phyloP scores from a whole-genome alignment of 2,797 vertebrate species.

The Melopsittacus undulatus region DNA sequence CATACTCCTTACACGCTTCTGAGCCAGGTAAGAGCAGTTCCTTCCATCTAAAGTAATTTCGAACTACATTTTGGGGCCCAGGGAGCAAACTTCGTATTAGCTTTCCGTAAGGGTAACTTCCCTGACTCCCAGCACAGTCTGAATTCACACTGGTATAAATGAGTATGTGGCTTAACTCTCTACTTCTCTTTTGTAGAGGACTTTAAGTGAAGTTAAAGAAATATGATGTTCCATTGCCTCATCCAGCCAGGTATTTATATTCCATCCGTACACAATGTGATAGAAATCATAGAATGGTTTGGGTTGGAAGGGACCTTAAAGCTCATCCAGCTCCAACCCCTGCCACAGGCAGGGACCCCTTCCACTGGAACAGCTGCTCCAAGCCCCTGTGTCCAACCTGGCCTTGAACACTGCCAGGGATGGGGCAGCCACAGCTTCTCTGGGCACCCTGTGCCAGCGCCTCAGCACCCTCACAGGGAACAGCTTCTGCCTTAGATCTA shows the following conservation, averaged over 20 bases:
- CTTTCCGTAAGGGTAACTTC: background rate
- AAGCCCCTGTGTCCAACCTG: background rate
- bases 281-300: background rate
- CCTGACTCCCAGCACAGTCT: background rate
- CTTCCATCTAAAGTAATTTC: fast-evolving
- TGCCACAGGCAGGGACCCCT: too few relatives aligned
- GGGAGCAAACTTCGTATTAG: background rate
- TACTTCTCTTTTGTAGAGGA: background rate
- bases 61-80: fast-evolving
- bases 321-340: background rate
- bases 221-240: background rate
- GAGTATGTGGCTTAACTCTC: too few relatives aligned
- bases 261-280: background rate
- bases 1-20: background rate
- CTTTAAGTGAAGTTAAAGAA: background rate
- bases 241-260: background rate
- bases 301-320: background rate
- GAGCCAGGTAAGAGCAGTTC: fast-evolving
- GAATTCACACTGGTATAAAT: background rate
- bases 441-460: too few relatives aligned
- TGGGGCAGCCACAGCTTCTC: too few relatives aligned
- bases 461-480: too few relatives aligned
- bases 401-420: too few relatives aligned
- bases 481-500: background rate
- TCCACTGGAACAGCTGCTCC: background rate